phyloP scores from a whole-genome alignment of 2,888 invertebrate species.

The Agelastica alni region DNA sequence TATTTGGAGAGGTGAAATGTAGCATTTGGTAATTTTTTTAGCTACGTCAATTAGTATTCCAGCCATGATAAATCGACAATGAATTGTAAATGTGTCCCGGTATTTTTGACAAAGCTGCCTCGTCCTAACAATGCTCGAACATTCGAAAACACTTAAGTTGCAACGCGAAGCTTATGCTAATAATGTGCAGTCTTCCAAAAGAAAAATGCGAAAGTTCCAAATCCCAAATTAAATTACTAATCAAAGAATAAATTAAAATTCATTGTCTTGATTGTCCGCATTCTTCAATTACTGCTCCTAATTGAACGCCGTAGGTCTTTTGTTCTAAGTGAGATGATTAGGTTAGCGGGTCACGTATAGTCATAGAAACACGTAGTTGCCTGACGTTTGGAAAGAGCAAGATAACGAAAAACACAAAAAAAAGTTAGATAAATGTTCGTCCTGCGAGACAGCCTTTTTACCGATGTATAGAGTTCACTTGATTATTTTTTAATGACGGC shows the following conservation, averaged over 20 bases:
- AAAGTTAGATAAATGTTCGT: slow-evolving; percentile 16
- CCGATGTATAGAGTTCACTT: slow-evolving; percentile 12
- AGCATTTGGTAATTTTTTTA: too few relatives aligned
- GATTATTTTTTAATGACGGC: slow-evolving; percentile 1
- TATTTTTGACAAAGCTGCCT: slow-evolving; percentile 3
- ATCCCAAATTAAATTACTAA: slow-evolving; percentile 41
- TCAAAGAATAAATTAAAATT: slow-evolving; percentile 44
- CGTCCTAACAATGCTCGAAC: slow-evolving; percentile 15
- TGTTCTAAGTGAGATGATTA: slow-evolving; percentile 27
- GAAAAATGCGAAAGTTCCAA: slow-evolving; percentile 31
- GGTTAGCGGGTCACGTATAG: slow-evolving; percentile 36
- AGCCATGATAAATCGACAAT: slow-evolving; percentile 2
- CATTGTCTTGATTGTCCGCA: slow-evolving; percentile 41
- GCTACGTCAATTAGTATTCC: slow-evolving; percentile 1
- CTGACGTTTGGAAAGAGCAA: slow-evolving; percentile 27
- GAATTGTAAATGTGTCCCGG: neutral
- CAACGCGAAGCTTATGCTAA: slow-evolving; percentile 30
- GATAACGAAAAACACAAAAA: too few relatives aligned
- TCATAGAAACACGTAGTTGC: slow-evolving; percentile 30
- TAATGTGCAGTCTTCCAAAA: slow-evolving; percentile 25
- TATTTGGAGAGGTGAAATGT: too few relatives aligned
- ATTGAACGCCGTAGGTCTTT: slow-evolving; percentile 43
- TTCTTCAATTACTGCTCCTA: slow-evolving; percentile 42
- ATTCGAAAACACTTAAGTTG: slow-evolving; percentile 21
- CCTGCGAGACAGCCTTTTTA: slow-evolving; percentile 5